Base-by-base conservation (phyloP, 2,888 invertebrate genomes). In the Cinara cedri region DNA sequence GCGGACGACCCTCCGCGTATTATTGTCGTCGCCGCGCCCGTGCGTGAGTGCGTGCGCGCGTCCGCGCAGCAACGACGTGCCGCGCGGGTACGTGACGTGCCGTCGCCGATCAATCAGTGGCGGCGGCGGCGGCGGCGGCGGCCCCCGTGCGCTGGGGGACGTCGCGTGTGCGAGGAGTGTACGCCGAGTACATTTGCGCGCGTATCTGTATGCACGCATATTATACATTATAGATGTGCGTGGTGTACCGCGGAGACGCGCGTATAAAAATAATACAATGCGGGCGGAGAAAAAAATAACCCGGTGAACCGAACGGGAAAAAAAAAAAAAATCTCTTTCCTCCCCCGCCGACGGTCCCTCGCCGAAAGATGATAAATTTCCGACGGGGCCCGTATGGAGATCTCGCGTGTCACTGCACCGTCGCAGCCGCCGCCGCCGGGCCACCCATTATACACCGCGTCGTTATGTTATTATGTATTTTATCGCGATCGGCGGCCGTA, bases 61-160 rank as follows among this genome's bases (percentile, higher is more conserved):
- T n/a, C n/a, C n/a, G n/a, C n/a, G n/a, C n/a, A n/a, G n/a, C n/a
- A n/a, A n/a, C n/a, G n/a, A n/a, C n/a, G n/a, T n/a, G n/a, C n/a
- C n/a, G n/a, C n/a, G 24, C 21, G 55, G 26, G 76, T 76, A 76
- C 76, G 76, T 76, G 76, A 78, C 34, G 76, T 78, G 46, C 60
- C 68, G 49, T 19, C 68, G 21, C 60, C 34, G 68, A 78, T 78
- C 76, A 78, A 78, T 78, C 76, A 76, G 57, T 68, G 46, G 46
- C 13, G 54, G n/a, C n/a, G n/a, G n/a, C 34, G 34, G 34, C 6
- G 34, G 3, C 14, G 49, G 72, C 21, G 49, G 11, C 16, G 14
- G 42, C 1, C n/a, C n/a, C n/a, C 11, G 55, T 21, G 19, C 6
- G 42, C 44, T n/a, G n/a, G 16, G 26, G 51, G n/a, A 42, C 63